Evolutionary conservation across 2,888 invertebrate genomes (phyloP).

Genomic region (Ectemnius cavifrons): DNA sequence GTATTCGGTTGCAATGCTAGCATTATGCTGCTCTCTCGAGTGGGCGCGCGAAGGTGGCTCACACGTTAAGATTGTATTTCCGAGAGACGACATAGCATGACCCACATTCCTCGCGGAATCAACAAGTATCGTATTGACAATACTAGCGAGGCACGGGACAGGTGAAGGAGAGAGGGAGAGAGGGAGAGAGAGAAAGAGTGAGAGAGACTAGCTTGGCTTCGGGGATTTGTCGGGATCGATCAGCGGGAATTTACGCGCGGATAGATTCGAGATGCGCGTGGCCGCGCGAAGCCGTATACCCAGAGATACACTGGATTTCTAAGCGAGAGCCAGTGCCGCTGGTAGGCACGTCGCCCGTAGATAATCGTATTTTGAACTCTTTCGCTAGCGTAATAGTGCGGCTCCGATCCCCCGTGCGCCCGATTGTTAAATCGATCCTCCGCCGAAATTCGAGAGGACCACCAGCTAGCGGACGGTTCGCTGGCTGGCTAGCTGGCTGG

Average conservation of each 20-base stretch:
- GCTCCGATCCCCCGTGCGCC: neutral
- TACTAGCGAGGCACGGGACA: conserved; percentile 11
- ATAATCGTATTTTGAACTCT: conserved; percentile 3
- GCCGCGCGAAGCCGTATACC: neutral
- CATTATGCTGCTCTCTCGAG: conserved; percentile 20
- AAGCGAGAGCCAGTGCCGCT: neutral
- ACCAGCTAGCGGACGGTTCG: neutral
- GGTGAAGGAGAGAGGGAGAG: neutral
- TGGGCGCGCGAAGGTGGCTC: conserved; percentile 24
- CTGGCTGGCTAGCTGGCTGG: too few relatives aligned
- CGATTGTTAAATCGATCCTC: neutral
- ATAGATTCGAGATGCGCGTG: neutral
- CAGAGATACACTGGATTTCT: neutral
- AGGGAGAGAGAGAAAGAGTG: neutral
- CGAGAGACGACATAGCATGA: conserved; percentile 27
- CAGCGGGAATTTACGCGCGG: neutral
- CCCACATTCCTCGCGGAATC: conserved; percentile 39
- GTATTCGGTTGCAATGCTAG: conserved; percentile 38
- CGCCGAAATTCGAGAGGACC: conserved; percentile 1
- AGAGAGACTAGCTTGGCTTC: neutral
- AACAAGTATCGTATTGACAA: conserved; percentile 53
- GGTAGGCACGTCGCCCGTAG: neutral
- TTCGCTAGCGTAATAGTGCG: neutral
- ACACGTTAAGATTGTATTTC: conserved; percentile 39
- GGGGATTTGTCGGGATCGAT: conserved; percentile 5